Conservation (phyloP, 92 coral and sea anemone genomes). For the Paragorgia papillata region DNA sequence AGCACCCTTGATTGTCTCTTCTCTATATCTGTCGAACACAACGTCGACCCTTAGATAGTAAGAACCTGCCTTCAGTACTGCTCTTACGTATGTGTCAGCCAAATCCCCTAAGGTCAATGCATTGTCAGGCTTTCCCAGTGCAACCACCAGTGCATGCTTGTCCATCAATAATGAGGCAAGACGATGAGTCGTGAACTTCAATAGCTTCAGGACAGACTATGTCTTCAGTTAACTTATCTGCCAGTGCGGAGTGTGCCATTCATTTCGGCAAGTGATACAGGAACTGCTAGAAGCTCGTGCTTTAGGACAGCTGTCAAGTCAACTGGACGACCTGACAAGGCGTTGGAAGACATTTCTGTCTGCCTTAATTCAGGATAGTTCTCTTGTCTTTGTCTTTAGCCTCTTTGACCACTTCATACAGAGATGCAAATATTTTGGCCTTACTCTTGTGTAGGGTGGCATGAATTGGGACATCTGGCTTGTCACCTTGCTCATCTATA, state of each 20-base stretch:
- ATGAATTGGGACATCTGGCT: too few species aligned
- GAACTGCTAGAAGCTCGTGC: constrained; percentile 32
- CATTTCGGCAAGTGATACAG: constrained; percentile 35
- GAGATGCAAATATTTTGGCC: too few species aligned
- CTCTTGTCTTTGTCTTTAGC: too few species aligned
- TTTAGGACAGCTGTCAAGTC: constrained; percentile 16
- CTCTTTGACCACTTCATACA: too few species aligned
- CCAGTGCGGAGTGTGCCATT: constrained; percentile 29
- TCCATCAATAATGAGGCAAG: too few species aligned
- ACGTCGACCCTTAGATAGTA: constrained; percentile 30
- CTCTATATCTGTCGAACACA: constrained; percentile 21
- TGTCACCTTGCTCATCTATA: too few species aligned
- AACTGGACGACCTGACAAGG: constrained; percentile 16
- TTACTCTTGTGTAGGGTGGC: too few species aligned
- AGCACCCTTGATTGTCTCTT: constrained; percentile 19
- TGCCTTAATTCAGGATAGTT: too few species aligned
- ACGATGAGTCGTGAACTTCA: constrained; percentile 8
- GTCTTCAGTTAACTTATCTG: constrained; percentile 11
- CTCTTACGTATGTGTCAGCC: constrained; percentile 15
- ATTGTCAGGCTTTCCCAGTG: constrained; percentile 26
- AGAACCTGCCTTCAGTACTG: constrained; percentile 23
- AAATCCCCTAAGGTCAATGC: constrained; percentile 26
- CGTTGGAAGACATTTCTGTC: too few species aligned
- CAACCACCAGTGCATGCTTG: too few species aligned
- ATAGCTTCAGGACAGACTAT: constrained; percentile 22